A percentile compares a stretch with the other conserved stretches of the same genome.
phyloP scores from a whole-genome alignment of 2,888 invertebrate species.

The Aplocera efformata region DNA sequence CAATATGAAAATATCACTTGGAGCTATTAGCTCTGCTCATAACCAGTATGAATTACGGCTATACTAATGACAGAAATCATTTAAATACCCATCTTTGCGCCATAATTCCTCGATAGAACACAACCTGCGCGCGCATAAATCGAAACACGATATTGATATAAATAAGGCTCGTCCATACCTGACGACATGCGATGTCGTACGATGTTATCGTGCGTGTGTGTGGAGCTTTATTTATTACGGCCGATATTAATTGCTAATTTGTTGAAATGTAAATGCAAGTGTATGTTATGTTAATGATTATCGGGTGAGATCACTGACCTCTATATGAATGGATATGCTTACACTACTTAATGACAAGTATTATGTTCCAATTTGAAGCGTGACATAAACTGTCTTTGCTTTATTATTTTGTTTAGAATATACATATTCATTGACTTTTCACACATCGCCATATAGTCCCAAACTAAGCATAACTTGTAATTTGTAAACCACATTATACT shows the following conservation, averaged over 20 bases:
- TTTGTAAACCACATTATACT: no score
- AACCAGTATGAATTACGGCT: constrained; percentile 11
- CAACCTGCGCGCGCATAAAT: constrained; percentile 49
- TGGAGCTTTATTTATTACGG: constrained; percentile 47
- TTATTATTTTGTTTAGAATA: no score
- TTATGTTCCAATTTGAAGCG: no score
- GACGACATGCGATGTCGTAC: constrained; percentile 62
- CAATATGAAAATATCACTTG: neutral
- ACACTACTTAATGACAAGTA: no score
- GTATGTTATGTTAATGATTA: neutral
- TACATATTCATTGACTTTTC: no score
- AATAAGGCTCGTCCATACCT: constrained; percentile 56
- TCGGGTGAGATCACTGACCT: neutral
- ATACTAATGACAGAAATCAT: constrained; percentile 25
- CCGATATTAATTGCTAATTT: constrained; percentile 49
- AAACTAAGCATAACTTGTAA: no score
- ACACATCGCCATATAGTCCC: no score
- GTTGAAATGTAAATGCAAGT: constrained; percentile 29
- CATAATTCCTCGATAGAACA: constrained; percentile 25
- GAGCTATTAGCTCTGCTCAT: neutral
- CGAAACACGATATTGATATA: constrained; percentile 71
- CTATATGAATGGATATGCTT: no score
- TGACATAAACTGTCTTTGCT: no score
- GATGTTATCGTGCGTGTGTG: constrained; percentile 47
- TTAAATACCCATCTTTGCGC: constrained; percentile 14